Conservation (phyloP, 1,140 invertebrate species). For the Tetramorium alpestre region DNA sequence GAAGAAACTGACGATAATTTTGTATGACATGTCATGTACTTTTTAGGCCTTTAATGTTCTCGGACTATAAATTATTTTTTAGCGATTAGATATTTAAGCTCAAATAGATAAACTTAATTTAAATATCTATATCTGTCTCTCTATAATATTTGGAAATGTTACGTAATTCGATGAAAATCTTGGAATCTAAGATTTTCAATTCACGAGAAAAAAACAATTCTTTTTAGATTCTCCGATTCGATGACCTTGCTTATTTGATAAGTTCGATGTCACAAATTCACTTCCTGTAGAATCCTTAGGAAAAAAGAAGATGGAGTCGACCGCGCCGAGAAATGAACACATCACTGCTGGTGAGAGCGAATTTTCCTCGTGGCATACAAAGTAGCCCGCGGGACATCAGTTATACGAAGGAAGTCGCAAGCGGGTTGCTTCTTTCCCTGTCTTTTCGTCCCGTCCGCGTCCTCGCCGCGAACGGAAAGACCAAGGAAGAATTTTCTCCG, state of each 20-base stretch:
- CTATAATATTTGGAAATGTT: not conserved
- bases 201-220: not conserved
- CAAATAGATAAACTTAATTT: not conserved
- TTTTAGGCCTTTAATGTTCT: not conserved
- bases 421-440: constrained; percentile 47
- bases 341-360: constrained; percentile 67
- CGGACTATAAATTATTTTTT: not conserved
- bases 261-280: not conserved
- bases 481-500: constrained; percentile 9
- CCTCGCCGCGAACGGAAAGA: not conserved
- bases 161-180: not conserved
- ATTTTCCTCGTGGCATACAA: constrained; percentile 71
- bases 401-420: constrained; percentile 62
- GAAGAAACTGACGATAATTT: constrained; percentile 8
- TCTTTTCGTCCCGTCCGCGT: constrained; percentile 19
- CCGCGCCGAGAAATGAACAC: constrained; percentile 74
- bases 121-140: not conserved
- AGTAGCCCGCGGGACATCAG: constrained; percentile 68
- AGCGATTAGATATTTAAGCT: not conserved
- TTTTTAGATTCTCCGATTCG: not conserved
- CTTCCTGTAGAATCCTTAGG: not conserved
- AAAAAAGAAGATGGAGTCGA: constrained; percentile 41
- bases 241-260: constrained; percentile 12
- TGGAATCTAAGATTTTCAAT: not conserved
- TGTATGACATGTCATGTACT: not conserved